These are phyloP conservation scores for Carposina sasakii DNA, from an alignment of 1,140 invertebrate genomes.

Conservation along the genomic window DNA sequence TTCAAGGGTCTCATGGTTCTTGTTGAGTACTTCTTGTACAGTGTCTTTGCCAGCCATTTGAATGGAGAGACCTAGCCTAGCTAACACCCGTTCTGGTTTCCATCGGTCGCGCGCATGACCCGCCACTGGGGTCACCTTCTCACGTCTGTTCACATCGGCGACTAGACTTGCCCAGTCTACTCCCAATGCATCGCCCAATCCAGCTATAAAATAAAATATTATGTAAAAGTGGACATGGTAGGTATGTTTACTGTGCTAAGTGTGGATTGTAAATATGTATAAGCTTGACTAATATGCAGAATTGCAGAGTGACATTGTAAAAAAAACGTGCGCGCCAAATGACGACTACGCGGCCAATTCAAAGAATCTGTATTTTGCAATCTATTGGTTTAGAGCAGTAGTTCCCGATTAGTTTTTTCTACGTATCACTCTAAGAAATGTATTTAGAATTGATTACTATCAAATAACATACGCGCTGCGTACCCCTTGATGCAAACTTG, in stretches of 20 bases:
- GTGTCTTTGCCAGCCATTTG: conserved; percentile 79
- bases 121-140: conserved; percentile 67
- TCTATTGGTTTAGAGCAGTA: too few relatives aligned
- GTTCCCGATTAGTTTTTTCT: too few relatives aligned
- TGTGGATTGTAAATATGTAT: too few relatives aligned
- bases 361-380: too few relatives aligned
- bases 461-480: too few relatives aligned
- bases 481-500: too few relatives aligned
- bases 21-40: conserved; percentile 75
- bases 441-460: too few relatives aligned
- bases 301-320: too few relatives aligned
- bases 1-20: conserved; percentile 56
- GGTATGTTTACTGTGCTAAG: neutral
- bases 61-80: conserved; percentile 81
- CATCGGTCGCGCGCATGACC: conserved; percentile 81
- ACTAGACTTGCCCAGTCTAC: conserved; percentile 93
- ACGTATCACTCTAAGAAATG: conserved; percentile 6
- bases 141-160: conserved; percentile 79
- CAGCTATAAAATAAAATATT: conserved; percentile 69
- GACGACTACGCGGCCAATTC: too few relatives aligned
- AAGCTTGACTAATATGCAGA: too few relatives aligned
- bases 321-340: too few relatives aligned
- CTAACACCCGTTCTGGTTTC: conserved; percentile 81
- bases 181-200: conserved; percentile 89
- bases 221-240: conserved; percentile 23